These are phyloP conservation scores for Scomber scombrus DNA, from an alignment of 2,113 vertebrate species.

Conservation along the genomic window DNA sequence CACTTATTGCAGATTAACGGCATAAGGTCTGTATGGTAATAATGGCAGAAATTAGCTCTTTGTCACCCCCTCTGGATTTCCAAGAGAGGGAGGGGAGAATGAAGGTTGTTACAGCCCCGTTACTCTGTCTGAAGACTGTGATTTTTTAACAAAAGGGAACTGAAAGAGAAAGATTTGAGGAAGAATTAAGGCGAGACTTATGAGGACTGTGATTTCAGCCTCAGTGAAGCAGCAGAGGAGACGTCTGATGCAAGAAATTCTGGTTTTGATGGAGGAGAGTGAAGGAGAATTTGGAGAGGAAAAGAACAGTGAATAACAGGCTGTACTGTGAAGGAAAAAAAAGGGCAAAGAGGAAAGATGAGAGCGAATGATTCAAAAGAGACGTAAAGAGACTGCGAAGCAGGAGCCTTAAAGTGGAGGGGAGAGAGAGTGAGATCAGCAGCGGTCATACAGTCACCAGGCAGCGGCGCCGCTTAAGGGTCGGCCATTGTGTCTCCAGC, in stretches of 20 bases:
- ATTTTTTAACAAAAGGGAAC: slow-evolving; percentile 64
- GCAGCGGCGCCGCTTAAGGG: slow-evolving; percentile 60
- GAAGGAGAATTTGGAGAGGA: slow-evolving; percentile 65
- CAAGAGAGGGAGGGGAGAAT: slow-evolving; percentile 43
- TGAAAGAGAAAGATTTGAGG: slow-evolving; percentile 52
- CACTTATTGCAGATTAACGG: slow-evolving; percentile 82
- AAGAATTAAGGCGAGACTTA: slow-evolving; percentile 58
- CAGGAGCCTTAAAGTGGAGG: slow-evolving; percentile 48
- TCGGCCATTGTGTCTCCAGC: slow-evolving; percentile 75
- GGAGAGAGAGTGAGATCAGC: slow-evolving; percentile 49
- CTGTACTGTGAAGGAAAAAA: slow-evolving; percentile 41
- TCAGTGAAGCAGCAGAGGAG: slow-evolving; percentile 47
- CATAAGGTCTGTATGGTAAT: slow-evolving; percentile 79
- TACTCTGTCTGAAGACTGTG: slow-evolving; percentile 43
- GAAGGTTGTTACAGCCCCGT: slow-evolving; percentile 60
- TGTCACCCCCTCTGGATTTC: slow-evolving; percentile 77
- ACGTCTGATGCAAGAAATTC: slow-evolving; percentile 66
- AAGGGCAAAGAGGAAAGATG: slow-evolving; percentile 65
- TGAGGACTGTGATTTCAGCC: slow-evolving; percentile 59
- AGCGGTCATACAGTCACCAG: slow-evolving; percentile 67
- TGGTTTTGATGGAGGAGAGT: slow-evolving; percentile 62
- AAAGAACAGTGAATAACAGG: slow-evolving; percentile 45
- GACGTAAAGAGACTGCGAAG: slow-evolving; percentile 45
- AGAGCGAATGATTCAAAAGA: slow-evolving; percentile 70
- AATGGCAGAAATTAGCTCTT: slow-evolving; percentile 80